phyloP scores from a whole-genome alignment of 1,140 invertebrate genomes.

The Philopotamus ludificatus region DNA sequence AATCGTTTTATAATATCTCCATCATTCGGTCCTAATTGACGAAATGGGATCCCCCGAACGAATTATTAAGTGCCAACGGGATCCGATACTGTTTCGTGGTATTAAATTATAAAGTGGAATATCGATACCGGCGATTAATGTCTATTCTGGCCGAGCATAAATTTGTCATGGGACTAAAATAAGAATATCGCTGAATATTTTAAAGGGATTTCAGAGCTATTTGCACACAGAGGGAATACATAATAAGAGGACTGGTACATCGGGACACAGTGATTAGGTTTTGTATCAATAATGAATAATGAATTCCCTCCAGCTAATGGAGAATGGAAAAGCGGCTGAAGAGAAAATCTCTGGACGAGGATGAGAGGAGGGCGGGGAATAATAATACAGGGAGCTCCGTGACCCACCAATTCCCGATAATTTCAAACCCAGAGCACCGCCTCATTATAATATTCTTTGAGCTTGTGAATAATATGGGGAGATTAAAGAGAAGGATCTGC shows the following conservation, averaged over 20 bases:
- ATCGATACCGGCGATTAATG: too few species aligned
- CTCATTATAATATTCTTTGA: constrained; percentile 40
- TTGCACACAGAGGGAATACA: constrained; percentile 14
- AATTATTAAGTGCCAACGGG: too few species aligned
- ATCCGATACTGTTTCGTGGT: too few species aligned
- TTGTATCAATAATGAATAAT: constrained; percentile 36
- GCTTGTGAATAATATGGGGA: constrained; percentile 31
- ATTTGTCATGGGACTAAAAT: not conserved
- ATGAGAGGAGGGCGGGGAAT: constrained; percentile 7
- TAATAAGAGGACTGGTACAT: constrained; percentile 17
- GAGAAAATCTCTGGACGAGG: too few species aligned
- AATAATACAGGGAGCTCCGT: constrained; percentile 17
- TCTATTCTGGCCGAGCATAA: too few species aligned
- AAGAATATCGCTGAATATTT: constrained; percentile 5
- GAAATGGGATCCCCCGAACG: too few species aligned
- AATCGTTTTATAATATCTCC: too few species aligned
- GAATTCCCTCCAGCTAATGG: constrained; percentile 34
- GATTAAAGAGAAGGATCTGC: constrained; percentile 18
- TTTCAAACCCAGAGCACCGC: constrained; percentile 16
- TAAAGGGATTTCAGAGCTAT: constrained; percentile 8
- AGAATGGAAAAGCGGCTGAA: constrained; percentile 26
- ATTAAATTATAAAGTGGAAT: too few species aligned
- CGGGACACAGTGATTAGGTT: constrained; percentile 29
- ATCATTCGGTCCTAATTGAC: too few species aligned
- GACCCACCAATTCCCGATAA: constrained; percentile 31